Percentiles rank a stretch among this genome's conserved stretches.
phyloP scores from a whole-genome alignment of 2,113 vertebrate genomes.

The Nesospiza acunhae region DNA sequence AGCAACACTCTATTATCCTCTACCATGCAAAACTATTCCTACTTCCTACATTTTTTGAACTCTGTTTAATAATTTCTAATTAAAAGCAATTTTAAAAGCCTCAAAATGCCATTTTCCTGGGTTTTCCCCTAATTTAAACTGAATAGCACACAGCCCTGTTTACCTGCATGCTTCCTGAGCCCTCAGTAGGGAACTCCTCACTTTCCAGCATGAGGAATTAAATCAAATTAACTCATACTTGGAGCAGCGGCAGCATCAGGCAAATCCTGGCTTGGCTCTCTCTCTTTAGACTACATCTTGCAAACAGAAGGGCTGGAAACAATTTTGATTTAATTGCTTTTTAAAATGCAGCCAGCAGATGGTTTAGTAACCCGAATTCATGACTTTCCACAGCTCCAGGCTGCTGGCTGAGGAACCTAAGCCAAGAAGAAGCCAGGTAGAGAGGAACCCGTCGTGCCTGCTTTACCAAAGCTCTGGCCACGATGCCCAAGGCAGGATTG shows the following conservation, averaged over 20 bases:
- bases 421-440: not conserved
- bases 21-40: not conserved
- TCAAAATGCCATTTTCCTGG: not conserved
- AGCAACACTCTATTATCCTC: not conserved
- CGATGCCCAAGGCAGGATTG: not conserved
- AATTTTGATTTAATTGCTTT: constrained; percentile 62
- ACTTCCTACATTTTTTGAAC: not conserved
- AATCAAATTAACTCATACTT: not conserved
- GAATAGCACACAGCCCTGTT: not conserved
- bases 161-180: not conserved
- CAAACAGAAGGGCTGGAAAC: constrained; percentile 56
- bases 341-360: constrained; percentile 50
- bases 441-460: not conserved
- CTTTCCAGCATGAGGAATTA: not conserved
- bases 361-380: constrained; percentile 58
- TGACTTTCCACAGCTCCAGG: constrained; percentile 32
- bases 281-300: constrained; percentile 54
- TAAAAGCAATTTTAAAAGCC: not conserved
- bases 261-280: constrained; percentile 21
- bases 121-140: not conserved
- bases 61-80: not conserved
- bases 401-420: constrained; percentile 8
- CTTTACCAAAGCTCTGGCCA: not conserved
- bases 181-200: not conserved
- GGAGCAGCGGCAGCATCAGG: not conserved